Percentiles rank a stretch among this genome's conserved stretches.
These are phyloP conservation scores for Clivina fossor DNA, from an alignment of 2,888 invertebrate species.

Conservation along the genomic window DNA sequence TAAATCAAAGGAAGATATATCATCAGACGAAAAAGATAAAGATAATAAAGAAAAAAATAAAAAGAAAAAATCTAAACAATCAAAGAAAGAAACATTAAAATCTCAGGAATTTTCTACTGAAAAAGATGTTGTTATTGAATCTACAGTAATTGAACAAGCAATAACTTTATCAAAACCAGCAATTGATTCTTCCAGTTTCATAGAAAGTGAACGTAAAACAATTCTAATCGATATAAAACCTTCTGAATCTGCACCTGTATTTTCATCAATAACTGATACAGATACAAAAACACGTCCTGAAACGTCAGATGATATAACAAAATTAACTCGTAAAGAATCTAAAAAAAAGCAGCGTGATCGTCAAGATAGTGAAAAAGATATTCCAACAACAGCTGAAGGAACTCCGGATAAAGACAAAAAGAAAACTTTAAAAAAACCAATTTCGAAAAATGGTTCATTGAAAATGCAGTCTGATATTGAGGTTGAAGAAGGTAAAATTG, in stretches of 20 bases:
- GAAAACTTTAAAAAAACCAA: slow-evolving; percentile 8
- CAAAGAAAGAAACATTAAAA: slow-evolving; percentile 5
- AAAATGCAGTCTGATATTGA: too few species aligned
- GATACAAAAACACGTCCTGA: slow-evolving; percentile 8
- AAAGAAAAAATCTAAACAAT: slow-evolving; percentile 22
- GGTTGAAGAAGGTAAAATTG: slow-evolving; percentile 45
- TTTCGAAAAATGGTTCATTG: not conserved
- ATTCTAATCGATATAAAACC: slow-evolving; percentile 7
- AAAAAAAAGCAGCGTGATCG: slow-evolving; percentile 26
- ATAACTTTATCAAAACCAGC: slow-evolving; percentile 47
- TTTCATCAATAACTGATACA: not conserved
- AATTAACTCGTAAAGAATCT: slow-evolving; percentile 7
- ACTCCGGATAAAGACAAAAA: slow-evolving; percentile 46
- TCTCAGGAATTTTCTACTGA: not conserved
- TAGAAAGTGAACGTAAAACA: slow-evolving; percentile 22
- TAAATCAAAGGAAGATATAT: slow-evolving; percentile 37
- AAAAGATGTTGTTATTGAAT: slow-evolving; percentile 11
- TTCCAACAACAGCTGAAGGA: slow-evolving; percentile 46
- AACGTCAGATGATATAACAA: too few species aligned
- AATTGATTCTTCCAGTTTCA: slow-evolving; percentile 49
- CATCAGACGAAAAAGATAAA: too few species aligned
- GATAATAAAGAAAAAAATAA: slow-evolving; percentile 41
- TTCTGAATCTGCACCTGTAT: slow-evolving; percentile 21
- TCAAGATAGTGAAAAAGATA: slow-evolving; percentile 23
- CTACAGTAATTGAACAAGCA: slow-evolving; percentile 19